phyloP scores from a whole-genome alignment of 1,140 invertebrate genomes.

The Melipona quadrifasciata region DNA sequence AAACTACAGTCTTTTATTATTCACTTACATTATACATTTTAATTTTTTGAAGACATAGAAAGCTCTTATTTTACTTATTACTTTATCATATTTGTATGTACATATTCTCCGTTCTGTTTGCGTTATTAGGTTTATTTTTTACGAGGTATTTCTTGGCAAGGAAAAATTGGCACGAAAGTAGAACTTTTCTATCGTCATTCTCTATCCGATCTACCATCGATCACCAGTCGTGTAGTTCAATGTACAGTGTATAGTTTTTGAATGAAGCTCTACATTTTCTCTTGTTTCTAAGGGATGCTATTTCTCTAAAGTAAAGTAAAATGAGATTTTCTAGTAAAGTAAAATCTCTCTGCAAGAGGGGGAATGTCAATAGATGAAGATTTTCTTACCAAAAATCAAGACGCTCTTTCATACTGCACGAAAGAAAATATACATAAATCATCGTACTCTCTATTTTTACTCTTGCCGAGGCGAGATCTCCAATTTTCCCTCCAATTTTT shows the following conservation, averaged over 20 bases:
- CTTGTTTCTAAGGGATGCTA: neutral
- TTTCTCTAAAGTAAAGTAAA: neutral
- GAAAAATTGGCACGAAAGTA: conserved; percentile 11
- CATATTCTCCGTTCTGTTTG: neutral
- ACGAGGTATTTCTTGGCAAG: too few species aligned
- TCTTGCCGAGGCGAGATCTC: neutral
- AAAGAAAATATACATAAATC: neutral
- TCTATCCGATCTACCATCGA: neutral
- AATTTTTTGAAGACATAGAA: neutral
- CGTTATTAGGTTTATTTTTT: too few species aligned
- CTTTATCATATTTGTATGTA: neutral
- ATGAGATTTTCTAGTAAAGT: neutral
- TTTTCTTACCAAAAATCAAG: too few species aligned
- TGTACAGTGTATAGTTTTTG: neutral
- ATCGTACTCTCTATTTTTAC: neutral
- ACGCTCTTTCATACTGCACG: neutral
- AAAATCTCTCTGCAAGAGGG: neutral
- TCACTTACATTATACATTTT: neutral
- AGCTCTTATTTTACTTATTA: neutral
- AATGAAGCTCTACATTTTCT: neutral
- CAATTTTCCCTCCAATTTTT: neutral
- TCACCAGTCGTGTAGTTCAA: neutral
- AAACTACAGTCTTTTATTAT: neutral
- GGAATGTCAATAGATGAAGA: neutral
- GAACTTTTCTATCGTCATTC: neutral